phyloP scores from a whole-genome alignment of 2,888 invertebrate species.

The Nomada flava region DNA sequence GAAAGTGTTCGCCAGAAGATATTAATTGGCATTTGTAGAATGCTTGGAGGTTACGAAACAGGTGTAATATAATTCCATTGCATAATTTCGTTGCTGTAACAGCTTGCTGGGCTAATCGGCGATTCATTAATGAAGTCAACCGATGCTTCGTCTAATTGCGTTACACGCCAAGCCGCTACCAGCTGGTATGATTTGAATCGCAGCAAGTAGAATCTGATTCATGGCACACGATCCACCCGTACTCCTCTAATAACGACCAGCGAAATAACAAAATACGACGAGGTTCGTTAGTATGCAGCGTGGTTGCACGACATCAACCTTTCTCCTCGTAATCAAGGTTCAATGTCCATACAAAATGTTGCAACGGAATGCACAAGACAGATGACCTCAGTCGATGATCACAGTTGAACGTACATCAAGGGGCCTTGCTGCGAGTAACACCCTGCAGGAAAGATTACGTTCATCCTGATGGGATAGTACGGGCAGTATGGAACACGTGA shows the following conservation, averaged over 20 bases:
- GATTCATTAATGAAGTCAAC: not conserved
- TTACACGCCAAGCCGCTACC: not conserved
- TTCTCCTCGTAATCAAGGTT: slow-evolving; percentile 61
- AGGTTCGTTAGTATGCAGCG: slow-evolving; percentile 59
- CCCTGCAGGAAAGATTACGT: slow-evolving; percentile 26
- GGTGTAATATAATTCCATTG: no score
- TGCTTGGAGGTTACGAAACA: no score
- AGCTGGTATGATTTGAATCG: not conserved
- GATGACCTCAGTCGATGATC: slow-evolving; percentile 52
- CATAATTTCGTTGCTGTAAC: not conserved
- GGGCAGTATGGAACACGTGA: not conserved
- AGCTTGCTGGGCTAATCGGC: not conserved
- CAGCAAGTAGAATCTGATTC: slow-evolving; percentile 8
- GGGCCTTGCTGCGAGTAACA: slow-evolving; percentile 35
- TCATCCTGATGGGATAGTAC: not conserved
- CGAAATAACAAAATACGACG: slow-evolving; percentile 42
- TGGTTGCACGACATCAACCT: slow-evolving; percentile 47
- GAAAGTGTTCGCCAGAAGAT: no score
- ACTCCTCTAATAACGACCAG: slow-evolving; percentile 31
- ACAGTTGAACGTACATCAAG: slow-evolving; percentile 20
- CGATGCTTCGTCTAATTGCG: not conserved
- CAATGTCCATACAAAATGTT: slow-evolving; percentile 64
- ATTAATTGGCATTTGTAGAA: no score
- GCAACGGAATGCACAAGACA: slow-evolving; percentile 30
- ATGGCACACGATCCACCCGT: slow-evolving; percentile 9